These are phyloP conservation scores for Percina caprodes DNA, from an alignment of 2,113 vertebrate species.

Conservation along the genomic window DNA sequence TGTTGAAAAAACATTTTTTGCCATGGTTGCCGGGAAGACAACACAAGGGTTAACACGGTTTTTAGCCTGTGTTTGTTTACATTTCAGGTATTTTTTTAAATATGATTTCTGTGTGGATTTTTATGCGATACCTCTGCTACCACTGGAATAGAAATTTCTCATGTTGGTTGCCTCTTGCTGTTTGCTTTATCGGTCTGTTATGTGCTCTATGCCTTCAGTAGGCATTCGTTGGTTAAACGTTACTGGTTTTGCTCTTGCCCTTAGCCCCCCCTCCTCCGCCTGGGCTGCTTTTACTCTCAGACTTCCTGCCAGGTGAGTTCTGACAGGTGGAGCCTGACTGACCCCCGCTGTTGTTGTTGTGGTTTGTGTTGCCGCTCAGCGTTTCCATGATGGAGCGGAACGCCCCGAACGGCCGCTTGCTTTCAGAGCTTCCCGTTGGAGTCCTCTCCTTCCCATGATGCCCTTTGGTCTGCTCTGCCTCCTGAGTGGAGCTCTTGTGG, in stretches of 20 bases:
- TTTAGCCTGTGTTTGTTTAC: neutral
- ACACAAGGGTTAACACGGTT: too few relatives aligned
- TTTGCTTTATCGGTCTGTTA: neutral
- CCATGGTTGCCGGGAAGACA: too few relatives aligned
- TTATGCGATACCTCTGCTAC: neutral
- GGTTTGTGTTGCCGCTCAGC: constrained; percentile 94
- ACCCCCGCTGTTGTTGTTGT: constrained; percentile 86
- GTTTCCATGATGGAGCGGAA: constrained; percentile 98
- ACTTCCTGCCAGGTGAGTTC: constrained; percentile 89
- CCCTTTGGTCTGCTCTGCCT: constrained; percentile 80
- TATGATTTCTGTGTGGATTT: neutral
- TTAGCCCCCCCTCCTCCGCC: constrained; percentile 82
- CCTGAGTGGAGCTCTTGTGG: constrained; percentile 86
- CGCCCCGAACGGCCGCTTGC: constrained; percentile 92
- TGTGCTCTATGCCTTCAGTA: neutral
- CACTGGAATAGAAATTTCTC: neutral
- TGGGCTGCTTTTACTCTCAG: constrained; percentile 85
- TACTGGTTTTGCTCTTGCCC: constrained; percentile 90
- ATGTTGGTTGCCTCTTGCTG: neutral
- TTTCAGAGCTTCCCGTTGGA: constrained; percentile 79
- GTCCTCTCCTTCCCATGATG: constrained; percentile 87
- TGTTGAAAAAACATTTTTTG: too few relatives aligned
- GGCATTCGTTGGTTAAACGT: constrained; percentile 64
- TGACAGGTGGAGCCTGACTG: constrained; percentile 71
- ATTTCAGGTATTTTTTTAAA: neutral